These are phyloP conservation scores for Poecilia wingei DNA, from an alignment of 2,797 vertebrate genomes.

Conservation along the genomic window DNA sequence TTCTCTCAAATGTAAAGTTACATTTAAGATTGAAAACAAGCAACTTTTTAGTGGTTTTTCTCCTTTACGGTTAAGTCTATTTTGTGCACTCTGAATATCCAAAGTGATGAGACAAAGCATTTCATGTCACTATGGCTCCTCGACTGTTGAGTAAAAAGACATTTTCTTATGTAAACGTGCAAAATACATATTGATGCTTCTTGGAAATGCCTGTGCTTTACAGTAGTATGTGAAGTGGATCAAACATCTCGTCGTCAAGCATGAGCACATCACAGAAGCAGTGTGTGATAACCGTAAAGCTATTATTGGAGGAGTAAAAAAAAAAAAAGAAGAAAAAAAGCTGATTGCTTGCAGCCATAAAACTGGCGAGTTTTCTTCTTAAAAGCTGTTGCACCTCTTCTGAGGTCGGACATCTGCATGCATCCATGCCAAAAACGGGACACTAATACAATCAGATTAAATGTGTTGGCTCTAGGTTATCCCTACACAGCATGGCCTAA, in stretches of 20 bases:
- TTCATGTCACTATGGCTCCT: slow-evolving; percentile 51
- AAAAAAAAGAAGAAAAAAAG: slow-evolving; percentile 46
- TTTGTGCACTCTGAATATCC: slow-evolving; percentile 36
- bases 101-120: slow-evolving; percentile 45
- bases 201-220: slow-evolving; percentile 48
- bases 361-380: slow-evolving; percentile 18
- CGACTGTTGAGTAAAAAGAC: slow-evolving; percentile 45
- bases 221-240: slow-evolving; percentile 37
- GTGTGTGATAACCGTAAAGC: slow-evolving; percentile 59
- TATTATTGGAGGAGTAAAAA: slow-evolving; percentile 58
- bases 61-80: slow-evolving; percentile 8
- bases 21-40: slow-evolving; percentile 40
- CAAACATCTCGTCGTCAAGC: slow-evolving; percentile 32
- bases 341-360: slow-evolving; percentile 56
- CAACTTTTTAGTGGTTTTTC: slow-evolving; percentile 13
- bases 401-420: slow-evolving; percentile 62
- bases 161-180: slow-evolving; percentile 63
- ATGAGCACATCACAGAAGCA: slow-evolving; percentile 64
- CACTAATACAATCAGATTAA: slow-evolving; percentile 66
- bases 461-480: slow-evolving; percentile 56
- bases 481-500: slow-evolving; percentile 60
- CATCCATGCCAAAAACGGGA: slow-evolving; percentile 57
- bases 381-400: slow-evolving; percentile 16
- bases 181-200: slow-evolving; percentile 33
- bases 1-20: slow-evolving; percentile 25